Conservation (phyloP, 1,140 invertebrate species). For the Pseudomyrmex concolor region DNA sequence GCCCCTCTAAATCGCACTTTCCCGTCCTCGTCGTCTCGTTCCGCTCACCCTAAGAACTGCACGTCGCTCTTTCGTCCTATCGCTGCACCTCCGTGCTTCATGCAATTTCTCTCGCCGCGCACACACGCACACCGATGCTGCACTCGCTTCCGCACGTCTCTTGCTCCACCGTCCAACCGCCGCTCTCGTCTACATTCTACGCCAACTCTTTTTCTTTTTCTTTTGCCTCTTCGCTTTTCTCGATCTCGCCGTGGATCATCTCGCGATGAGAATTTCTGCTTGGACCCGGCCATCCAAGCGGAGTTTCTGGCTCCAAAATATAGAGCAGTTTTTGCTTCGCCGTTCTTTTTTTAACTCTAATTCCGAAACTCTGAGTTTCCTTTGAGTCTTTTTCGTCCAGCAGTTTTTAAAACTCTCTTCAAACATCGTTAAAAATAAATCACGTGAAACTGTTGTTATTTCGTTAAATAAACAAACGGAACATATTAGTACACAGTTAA, state of each 20-base stretch:
- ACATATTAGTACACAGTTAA: too few species aligned
- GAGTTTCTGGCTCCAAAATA: neutral
- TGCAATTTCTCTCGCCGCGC: conserved; percentile 27
- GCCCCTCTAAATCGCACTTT: conserved; percentile 66
- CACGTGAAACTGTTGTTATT: too few species aligned
- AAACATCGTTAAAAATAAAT: neutral
- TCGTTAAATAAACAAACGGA: too few species aligned
- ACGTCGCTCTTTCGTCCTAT: conserved; percentile 45
- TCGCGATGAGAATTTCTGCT: too few species aligned
- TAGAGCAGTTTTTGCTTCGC: neutral
- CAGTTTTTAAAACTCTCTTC: neutral
- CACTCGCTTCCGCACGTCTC: conserved; percentile 4
- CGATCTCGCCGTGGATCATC: neutral
- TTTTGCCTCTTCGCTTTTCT: conserved; percentile 42
- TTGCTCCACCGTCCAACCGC: neutral
- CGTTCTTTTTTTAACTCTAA: too few species aligned
- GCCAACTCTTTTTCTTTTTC: conserved; percentile 42
- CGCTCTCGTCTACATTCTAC: conserved; percentile 3
- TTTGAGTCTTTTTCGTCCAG: neutral
- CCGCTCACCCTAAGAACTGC: conserved; percentile 52
- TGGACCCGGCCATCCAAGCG: neutral
- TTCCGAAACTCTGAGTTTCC: too few species aligned
- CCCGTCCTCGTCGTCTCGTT: neutral
- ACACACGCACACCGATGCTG: neutral
- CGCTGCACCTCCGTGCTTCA: conserved; percentile 24